Evolutionary conservation across 2,113 vertebrate species (phyloP), one percentile per base, ranked within the genome.

Genomic region (Notothenia rossii): DNA sequence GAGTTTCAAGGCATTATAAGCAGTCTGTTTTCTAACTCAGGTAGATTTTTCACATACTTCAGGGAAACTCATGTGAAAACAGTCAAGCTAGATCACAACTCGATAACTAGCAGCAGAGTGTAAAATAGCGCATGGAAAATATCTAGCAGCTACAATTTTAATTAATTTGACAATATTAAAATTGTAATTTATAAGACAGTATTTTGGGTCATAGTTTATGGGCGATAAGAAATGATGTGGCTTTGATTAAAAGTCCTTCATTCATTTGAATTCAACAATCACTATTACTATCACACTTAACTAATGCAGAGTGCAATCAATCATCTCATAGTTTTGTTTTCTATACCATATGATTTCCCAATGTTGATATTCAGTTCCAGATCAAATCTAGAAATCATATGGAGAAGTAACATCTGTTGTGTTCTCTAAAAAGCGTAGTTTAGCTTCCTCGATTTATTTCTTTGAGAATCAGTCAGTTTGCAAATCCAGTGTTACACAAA

Each of bases 1-100:
- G 75, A 84, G 72, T 69, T 46, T 55, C 56, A 64, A 63, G 65
- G 45, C 10, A 2, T 36, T 50, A 9, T 14, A 1, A 20, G 13
- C 2, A 36, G 18, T 17, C 18, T 10, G 12, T 58, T 48, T 22
- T 13, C 15, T 9, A 15, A 48, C 40, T 29, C 29, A 17, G 40
- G 20, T 48, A 8, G 3, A 46, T 3, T 9, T 51, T 61, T 60
- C 25, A 29, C 12, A 5, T 8, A 45, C n/a, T 45, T 56, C 14
- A 3, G 49, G 10, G 25, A 18, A 15, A 67, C 25, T 33, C 7
- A 12, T n/a, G 14, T n/a, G 49, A 40, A 40, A 13, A 36, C n/a
- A 43, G 50, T 54, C 50, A 5, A 69, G 45, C 1, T 5, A 13
- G 49, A 53, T 36, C 49, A n/a, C 22, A 66, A 13, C 20, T 25